phyloP scores from a whole-genome alignment of 2,113 vertebrate genomes.

The Corythornis madagascariensis region DNA sequence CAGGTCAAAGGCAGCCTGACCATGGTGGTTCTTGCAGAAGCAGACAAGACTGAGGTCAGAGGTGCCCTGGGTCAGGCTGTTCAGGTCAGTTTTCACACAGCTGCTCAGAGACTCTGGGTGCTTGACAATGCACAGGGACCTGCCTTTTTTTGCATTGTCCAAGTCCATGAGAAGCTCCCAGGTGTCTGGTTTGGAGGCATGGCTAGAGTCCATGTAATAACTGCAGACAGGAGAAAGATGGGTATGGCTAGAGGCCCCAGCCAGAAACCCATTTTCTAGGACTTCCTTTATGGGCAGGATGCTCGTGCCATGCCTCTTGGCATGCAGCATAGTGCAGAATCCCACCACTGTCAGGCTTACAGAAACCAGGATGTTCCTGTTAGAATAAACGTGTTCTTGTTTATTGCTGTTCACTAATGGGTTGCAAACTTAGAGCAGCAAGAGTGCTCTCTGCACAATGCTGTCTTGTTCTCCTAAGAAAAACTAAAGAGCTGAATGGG shows the following conservation, averaged over 20 bases:
- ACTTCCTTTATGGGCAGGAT: constrained; percentile 37
- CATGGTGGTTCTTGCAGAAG: constrained; percentile 10
- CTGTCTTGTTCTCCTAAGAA: background rate
- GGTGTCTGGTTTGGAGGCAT: background rate
- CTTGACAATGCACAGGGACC: background rate
- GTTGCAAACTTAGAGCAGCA: background rate
- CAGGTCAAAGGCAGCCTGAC: background rate
- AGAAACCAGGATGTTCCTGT: background rate
- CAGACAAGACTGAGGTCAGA: constrained; percentile 2
- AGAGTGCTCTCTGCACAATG: background rate
- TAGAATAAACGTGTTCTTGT: background rate
- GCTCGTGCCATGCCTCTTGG: background rate
- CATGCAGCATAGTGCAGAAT: constrained; percentile 39
- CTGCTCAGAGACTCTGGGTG: background rate
- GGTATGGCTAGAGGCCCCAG: background rate
- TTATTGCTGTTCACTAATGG: background rate
- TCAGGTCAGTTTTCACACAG: background rate
- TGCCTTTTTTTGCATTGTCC: background rate
- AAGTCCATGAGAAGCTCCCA: background rate
- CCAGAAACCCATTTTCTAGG: constrained; percentile 58
- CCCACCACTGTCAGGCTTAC: background rate
- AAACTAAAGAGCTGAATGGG: background rate
- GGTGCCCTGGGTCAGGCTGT: background rate
- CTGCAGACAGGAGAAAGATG: background rate
- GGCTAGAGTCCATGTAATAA: background rate